These are phyloP conservation scores for Cynopterus brachyotis DNA, from an alignment of 2,113 vertebrate species.

Conservation along the genomic window DNA sequence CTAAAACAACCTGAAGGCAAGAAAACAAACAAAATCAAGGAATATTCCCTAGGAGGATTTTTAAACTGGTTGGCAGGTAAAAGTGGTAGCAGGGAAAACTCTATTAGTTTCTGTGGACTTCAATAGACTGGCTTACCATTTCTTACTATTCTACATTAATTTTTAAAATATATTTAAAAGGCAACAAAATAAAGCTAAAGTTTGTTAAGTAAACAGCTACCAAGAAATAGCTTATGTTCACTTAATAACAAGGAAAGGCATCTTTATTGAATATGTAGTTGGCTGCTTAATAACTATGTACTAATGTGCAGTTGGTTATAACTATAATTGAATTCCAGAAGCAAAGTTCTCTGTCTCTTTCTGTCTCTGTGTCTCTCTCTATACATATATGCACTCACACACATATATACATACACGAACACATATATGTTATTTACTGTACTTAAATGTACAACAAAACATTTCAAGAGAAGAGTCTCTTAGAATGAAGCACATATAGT, in stretches of 20 bases:
- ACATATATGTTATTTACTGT: neutral
- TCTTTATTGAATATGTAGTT: neutral
- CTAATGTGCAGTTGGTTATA: neutral
- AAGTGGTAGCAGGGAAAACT: neutral
- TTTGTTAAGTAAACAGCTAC: neutral
- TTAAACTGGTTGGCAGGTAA: neutral
- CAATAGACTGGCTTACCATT: neutral
- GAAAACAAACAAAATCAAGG: slow-evolving; percentile 37
- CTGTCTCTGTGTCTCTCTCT: neutral
- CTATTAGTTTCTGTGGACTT: neutral
- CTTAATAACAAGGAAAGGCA: slow-evolving; percentile 36
- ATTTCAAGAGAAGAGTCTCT: neutral
- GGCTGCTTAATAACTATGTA: neutral
- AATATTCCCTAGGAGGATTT: neutral
- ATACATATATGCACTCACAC: fast-evolving
- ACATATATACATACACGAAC: neutral
- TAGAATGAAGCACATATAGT: neutral
- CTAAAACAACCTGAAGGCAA: neutral
- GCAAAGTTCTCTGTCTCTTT: neutral
- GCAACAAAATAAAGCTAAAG: neutral
- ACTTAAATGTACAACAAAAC: neutral
- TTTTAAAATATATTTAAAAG: slow-evolving; percentile 7
- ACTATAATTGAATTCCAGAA: neutral
- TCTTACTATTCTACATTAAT: neutral
- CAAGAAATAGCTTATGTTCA: neutral